Percentiles rank a stretch among this genome's conserved stretches.
These are phyloP conservation scores for Takifugu flavidus DNA, from an alignment of 2,113 vertebrate species.

Conservation along the genomic window DNA sequence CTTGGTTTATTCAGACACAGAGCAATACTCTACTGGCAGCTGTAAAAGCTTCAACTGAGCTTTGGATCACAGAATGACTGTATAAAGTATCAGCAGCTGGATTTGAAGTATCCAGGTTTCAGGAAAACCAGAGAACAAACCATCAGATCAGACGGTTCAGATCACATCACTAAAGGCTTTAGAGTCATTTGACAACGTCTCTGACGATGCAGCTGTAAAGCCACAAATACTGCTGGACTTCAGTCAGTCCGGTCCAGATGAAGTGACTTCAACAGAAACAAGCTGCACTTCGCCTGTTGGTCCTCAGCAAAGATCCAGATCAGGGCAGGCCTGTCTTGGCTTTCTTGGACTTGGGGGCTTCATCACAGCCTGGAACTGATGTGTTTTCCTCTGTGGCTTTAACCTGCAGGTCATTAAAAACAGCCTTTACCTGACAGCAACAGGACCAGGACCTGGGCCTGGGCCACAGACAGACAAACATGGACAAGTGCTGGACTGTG, in stretches of 20 bases:
- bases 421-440: slow-evolving; percentile 33
- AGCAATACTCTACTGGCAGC: too few species aligned
- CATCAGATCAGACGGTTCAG: not conserved
- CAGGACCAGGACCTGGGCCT: not conserved
- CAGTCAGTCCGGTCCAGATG: not conserved
- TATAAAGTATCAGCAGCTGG: too few species aligned
- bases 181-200: too few species aligned
- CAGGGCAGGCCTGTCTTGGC: slow-evolving; percentile 63
- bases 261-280: slow-evolving; percentile 19
- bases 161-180: not conserved
- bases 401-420: slow-evolving; percentile 73
- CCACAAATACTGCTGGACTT: too few species aligned
- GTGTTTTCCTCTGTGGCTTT: slow-evolving; percentile 67
- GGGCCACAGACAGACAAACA: not conserved
- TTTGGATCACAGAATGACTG: too few species aligned
- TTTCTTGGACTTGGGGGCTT: slow-evolving; percentile 70
- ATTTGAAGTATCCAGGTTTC: too few species aligned
- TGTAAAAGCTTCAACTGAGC: too few species aligned
- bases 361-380: slow-evolving; percentile 55
- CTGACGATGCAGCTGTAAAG: not conserved
- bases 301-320: slow-evolving; percentile 41
- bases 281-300: slow-evolving; percentile 69
- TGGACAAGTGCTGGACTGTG: too few species aligned
- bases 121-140: not conserved
- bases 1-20: too few species aligned